Base-by-base conservation (phyloP, 2,888 invertebrate genomes). In the Cyaniris semiargus region DNA sequence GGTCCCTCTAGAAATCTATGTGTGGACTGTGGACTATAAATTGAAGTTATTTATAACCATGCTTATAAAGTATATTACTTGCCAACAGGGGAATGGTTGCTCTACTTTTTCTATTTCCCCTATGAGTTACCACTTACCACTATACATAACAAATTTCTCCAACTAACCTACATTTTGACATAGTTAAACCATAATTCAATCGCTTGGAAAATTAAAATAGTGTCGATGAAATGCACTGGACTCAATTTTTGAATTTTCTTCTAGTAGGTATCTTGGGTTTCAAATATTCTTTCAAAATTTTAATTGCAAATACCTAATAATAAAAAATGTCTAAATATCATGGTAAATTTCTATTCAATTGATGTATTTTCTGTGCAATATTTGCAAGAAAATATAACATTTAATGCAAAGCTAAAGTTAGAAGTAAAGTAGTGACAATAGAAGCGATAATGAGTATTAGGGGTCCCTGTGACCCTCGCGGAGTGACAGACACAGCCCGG, bases 81-180 rank as follows among this genome's bases (percentile, higher is more conserved):
- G 8, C 23, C 60, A 13, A 13, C 23, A 23, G 23, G 60, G 60
- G 23, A 23, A 60, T 60, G 23, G 3, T 60, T 23, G 21, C 23
- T 60, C 60, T 10, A 60, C 60, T 60, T 60, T 60, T 21, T 58
- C 58, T 58, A 21, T 58, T 23, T 60, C 60, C 60, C 60, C 60
- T 60, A 60, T 60, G 60, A 60, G 60, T 21, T 58, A 21, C 53
- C 53, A 21, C 58, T 21, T 58, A 21, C 53, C 53, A 21, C 58
- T 58, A 21, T 58, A 60, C 23, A 60, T 60, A 60, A 60, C 23
- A 21, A 60, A 60, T 60, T 60, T 60, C 60, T 60, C 60, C 60
- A 60, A 60, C 21, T 58, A 58, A 58, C 58, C 58, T 60, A 60
- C 60, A 60, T 60, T 60, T 60, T 60, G 60, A 21, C 60, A 60